Conservation (phyloP, 1,140 invertebrate genomes). For the Drosophila pseudoobscura region DNA sequence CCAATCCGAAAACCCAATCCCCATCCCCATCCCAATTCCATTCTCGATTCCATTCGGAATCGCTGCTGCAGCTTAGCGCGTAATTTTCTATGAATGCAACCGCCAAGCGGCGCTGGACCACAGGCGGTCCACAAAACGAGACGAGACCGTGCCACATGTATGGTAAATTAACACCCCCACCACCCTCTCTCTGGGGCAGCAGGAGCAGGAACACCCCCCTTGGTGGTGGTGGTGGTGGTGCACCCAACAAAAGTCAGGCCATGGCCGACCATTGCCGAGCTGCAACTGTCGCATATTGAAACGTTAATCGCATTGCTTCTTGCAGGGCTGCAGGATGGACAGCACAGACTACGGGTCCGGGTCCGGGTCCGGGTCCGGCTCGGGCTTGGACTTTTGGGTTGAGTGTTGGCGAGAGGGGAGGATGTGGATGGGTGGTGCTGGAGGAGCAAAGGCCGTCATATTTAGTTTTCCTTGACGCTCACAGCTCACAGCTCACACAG, state of each 20-base stretch:
- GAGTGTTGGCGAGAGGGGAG: neutral
- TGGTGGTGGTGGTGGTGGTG: too few species aligned
- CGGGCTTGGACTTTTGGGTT: too few species aligned
- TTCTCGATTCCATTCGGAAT: constrained; percentile 11
- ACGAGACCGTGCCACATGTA: constrained; percentile 40
- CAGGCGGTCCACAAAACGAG: constrained; percentile 53
- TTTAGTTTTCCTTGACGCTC: constrained; percentile 62
- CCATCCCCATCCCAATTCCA: constrained; percentile 6
- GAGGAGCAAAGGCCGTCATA: constrained; percentile 63
- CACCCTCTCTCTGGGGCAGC: neutral
- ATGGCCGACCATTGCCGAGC: constrained; percentile 15
- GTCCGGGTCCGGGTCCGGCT: too few species aligned
- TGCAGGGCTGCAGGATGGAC: constrained; percentile 29
- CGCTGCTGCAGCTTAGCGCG: constrained; percentile 43
- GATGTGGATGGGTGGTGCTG: constrained; percentile 4
- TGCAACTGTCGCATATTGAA: constrained; percentile 74
- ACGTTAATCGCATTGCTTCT: constrained; percentile 70
- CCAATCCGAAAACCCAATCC: constrained; percentile 4
- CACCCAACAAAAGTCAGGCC: too few species aligned
- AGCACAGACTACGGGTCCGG: too few species aligned
- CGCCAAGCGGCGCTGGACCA: constrained; percentile 34
- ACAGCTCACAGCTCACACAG: constrained; percentile 55
- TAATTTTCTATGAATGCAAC: constrained; percentile 59
- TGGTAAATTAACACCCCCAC: constrained; percentile 47
- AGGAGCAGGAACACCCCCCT: too few species aligned